Evolutionary conservation across 1,140 invertebrate species (phyloP).

Genomic region (Euglossa dilemma): DNA sequence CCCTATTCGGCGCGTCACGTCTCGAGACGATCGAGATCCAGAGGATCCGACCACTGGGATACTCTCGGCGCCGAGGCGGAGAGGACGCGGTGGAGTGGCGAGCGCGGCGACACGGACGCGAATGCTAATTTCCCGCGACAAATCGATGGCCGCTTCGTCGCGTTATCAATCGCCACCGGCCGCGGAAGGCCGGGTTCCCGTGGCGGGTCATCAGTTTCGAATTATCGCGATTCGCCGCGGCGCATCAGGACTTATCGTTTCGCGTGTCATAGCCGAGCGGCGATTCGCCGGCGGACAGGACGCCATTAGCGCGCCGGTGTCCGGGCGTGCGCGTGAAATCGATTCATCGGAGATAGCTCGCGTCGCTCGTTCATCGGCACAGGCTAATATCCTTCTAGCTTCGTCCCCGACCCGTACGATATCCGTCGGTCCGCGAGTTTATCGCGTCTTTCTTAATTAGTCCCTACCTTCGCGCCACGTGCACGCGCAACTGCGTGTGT

Average conservation of each 20-base stretch:
- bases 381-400: slow-evolving; percentile 2
- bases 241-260: slow-evolving; percentile 39
- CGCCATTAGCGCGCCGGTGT: slow-evolving; percentile 11
- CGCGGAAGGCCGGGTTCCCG: slow-evolving; percentile 21
- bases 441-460: slow-evolving; percentile 58
- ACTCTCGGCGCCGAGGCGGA: no score
- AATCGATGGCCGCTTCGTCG: slow-evolving; percentile 11
- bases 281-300: slow-evolving; percentile 6
- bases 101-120: background rate
- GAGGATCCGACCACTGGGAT: no score
- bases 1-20: no score
- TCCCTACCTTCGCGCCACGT: background rate
- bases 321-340: slow-evolving; percentile 45
- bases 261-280: slow-evolving; percentile 39
- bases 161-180: slow-evolving; percentile 31
- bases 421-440: slow-evolving; percentile 22
- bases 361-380: background rate
- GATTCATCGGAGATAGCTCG: slow-evolving; percentile 37
- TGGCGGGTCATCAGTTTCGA: slow-evolving; percentile 39
- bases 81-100: no score
- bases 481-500: background rate
- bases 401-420: background rate
- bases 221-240: slow-evolving; percentile 59
- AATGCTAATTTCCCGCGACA: slow-evolving; percentile 19
- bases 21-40: no score